Evolutionary conservation across 2,888 invertebrate species (phyloP).

Genomic region (Seira musarum): DNA sequence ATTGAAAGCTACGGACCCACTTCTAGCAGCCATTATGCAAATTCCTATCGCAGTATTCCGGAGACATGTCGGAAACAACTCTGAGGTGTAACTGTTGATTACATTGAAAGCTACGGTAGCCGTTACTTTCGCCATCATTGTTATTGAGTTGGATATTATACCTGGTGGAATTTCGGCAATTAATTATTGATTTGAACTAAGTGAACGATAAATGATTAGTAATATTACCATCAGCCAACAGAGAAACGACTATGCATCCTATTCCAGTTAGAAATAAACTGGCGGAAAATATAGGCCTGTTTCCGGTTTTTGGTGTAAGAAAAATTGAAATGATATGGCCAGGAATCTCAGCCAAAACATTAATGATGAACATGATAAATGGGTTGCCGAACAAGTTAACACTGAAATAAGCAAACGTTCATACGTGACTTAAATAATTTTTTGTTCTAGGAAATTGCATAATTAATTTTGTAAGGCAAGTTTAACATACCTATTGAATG

Average conservation of each 20-base stretch:
- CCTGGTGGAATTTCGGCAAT: slow-evolving; percentile 34
- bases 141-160: slow-evolving; percentile 25
- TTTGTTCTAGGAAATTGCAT: too few relatives aligned
- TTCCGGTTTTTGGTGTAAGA: slow-evolving; percentile 78
- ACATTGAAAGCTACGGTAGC: slow-evolving; percentile 87
- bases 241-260: slow-evolving; percentile 28
- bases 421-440: too few relatives aligned
- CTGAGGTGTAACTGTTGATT: slow-evolving; percentile 89
- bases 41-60: slow-evolving; percentile 88
- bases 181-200: too few relatives aligned
- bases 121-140: slow-evolving; percentile 55
- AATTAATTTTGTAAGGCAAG: too few relatives aligned
- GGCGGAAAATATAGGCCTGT: slow-evolving; percentile 7
- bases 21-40: slow-evolving; percentile 89
- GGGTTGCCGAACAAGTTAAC: slow-evolving; percentile 81
- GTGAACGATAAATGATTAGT: too few relatives aligned
- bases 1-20: slow-evolving; percentile 73
- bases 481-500: too few relatives aligned
- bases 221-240: slow-evolving; percentile 32
- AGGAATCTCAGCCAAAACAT: slow-evolving; percentile 86
- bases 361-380: slow-evolving; percentile 84
- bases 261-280: slow-evolving; percentile 35
- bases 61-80: slow-evolving; percentile 84
- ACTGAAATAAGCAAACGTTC: too few relatives aligned
- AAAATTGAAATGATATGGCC: slow-evolving; percentile 82